A percentile compares a stretch with the other conserved stretches of the same genome.
Conservation (phyloP, 2,797 vertebrate species). For the Danio tinwini region DNA sequence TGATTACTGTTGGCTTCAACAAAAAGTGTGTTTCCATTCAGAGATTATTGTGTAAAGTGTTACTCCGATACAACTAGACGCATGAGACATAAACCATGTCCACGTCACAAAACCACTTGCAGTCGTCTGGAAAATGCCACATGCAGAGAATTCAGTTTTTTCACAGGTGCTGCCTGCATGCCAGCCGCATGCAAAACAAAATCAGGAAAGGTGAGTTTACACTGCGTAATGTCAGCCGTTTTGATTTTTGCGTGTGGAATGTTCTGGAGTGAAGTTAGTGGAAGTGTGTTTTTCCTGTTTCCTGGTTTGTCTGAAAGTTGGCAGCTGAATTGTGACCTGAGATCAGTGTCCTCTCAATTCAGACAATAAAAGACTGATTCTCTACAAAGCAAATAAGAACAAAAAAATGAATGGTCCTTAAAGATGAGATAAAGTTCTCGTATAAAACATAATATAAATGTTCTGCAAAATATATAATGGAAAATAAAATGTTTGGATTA, state of each 20-base stretch:
- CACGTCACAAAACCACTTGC: not conserved
- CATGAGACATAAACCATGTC: not conserved
- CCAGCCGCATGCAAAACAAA: slow-evolving; percentile 17
- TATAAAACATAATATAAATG: slow-evolving; percentile 57
- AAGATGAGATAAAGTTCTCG: slow-evolving; percentile 46
- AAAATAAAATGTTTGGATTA: slow-evolving; percentile 65
- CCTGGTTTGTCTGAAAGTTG: slow-evolving; percentile 45
- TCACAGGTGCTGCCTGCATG: slow-evolving; percentile 6
- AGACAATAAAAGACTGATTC: slow-evolving; percentile 24
- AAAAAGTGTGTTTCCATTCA: not conserved
- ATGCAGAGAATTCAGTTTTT: slow-evolving; percentile 25
- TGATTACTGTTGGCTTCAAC: not conserved
- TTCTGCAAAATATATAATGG: slow-evolving; percentile 66
- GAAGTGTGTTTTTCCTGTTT: slow-evolving; percentile 43
- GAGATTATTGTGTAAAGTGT: not conserved
- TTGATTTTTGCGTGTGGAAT: slow-evolving; percentile 16
- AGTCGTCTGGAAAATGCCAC: slow-evolving; percentile 29
- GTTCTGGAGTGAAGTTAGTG: slow-evolving; percentile 21
- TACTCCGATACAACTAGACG: not conserved
- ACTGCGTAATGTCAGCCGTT: not conserved
- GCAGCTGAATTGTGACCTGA: slow-evolving; percentile 53
- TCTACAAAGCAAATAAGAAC: slow-evolving; percentile 44
- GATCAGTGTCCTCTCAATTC: slow-evolving; percentile 46
- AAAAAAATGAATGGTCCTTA: slow-evolving; percentile 40
- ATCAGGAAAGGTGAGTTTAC: slow-evolving; percentile 1